Percentiles rank a stretch among this genome's conserved stretches.
Evolutionary conservation across 2,888 invertebrate genomes (phyloP).

Genomic region (Dinocampus coccinellae): DNA sequence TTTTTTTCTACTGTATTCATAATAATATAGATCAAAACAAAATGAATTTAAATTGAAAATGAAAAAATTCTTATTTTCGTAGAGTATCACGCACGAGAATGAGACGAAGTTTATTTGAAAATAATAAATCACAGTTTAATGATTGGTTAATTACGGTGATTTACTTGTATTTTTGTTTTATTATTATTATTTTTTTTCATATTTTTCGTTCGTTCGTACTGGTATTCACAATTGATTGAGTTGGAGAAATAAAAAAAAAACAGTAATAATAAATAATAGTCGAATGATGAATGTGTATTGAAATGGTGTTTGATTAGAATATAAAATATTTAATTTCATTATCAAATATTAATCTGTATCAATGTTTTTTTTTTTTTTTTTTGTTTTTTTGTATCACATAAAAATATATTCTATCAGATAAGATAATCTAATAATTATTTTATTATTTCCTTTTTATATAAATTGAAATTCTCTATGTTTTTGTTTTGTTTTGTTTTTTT

Average conservation of each 20-base stretch:
- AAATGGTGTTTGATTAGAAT: not conserved
- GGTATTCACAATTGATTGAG: not conserved
- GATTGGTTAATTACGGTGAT: not conserved
- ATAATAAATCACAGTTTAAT: not conserved
- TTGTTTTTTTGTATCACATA: too few species aligned
- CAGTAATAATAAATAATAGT: not conserved
- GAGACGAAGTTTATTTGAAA: not conserved
- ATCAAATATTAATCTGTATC: too few species aligned
- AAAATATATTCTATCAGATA: too few species aligned
- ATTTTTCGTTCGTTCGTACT: not conserved
- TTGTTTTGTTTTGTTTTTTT: too few species aligned
- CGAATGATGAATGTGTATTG: not conserved
- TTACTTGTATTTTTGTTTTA: not conserved
- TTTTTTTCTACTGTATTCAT: not conserved
- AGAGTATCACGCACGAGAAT: not conserved
- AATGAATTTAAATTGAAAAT: not conserved
- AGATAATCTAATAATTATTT: not conserved
- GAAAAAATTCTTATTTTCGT: not conserved
- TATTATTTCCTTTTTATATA: not conserved
- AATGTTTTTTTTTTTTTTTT: not conserved
- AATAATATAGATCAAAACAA: not conserved
- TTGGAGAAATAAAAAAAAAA: not conserved
- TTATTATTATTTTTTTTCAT: not conserved
- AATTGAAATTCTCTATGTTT: too few species aligned
- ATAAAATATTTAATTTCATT: not conserved